Base-by-base conservation (phyloP, 2,797 vertebrate species). In the Natrix natrix region DNA sequence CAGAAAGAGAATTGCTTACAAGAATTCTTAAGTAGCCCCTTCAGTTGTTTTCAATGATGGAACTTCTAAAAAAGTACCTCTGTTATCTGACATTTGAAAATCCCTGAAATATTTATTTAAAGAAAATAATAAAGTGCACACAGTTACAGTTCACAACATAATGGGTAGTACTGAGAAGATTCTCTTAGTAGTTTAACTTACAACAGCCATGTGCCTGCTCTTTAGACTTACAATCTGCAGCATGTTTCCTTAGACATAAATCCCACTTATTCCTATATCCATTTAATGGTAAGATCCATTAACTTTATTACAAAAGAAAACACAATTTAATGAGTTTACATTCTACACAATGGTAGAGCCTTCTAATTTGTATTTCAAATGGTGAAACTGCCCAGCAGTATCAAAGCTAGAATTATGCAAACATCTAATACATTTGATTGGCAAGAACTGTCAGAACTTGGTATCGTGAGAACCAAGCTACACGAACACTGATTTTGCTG, bases 1-100 rank as follows among this genome's bases (percentile, higher is more conserved):
- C 95, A 96, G 96, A 97, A 97, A 96, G 74, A 96, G 93, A 94
- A 92, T 91, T 91, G 93, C 95, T 96, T 95, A 95, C 96, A 97
- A 95, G 95, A 96, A 90, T 93, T 92, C 94, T 8, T 0, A 94
- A 57, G 93, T 93, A 96, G 88, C 90, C n/a, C 91, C 96, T 90
- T 63, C 59, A 92, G 90, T 74, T 94, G 43, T 26, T 93, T 94
- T 97, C 87, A 60, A 26, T 91, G 60, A 91, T 93, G 95, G 43
- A 95, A 91, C 92, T 92, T 93, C 48, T 90, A 94, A 89, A 95
- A 95, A 89, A 94, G 94, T 88, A 92, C 88, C 95, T 86, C 52
- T 92, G 89, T 43, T 78, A 0, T 83, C 94, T 74, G 14, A 2
- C 93, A 94, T 93, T 93, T 86, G 90, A 92, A 63, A 94, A 89